Evolutionary conservation across 2,797 vertebrate species (phyloP).

Genomic region (Eulemur albifrons): DNA sequence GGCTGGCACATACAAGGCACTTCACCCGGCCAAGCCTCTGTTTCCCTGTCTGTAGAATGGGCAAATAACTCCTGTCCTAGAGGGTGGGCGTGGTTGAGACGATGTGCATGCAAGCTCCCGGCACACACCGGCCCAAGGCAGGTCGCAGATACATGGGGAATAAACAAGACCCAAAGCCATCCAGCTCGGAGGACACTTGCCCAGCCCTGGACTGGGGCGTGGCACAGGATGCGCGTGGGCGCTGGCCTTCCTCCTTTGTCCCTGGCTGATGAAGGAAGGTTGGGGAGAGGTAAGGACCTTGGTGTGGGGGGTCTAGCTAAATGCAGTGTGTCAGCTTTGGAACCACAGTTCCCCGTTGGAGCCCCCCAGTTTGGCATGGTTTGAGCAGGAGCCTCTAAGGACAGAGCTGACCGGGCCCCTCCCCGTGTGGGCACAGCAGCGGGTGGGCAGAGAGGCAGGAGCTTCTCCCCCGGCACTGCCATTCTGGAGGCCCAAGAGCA

Average conservation of each 20-base stretch:
- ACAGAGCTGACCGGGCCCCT: background rate
- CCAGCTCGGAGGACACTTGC: background rate
- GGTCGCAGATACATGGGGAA: no score
- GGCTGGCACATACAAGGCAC: background rate
- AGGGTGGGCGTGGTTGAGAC: background rate
- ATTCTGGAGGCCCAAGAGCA: background rate
- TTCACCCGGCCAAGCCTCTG: background rate
- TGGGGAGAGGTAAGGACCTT: background rate
- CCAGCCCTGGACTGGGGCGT: background rate
- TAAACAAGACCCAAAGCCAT: background rate
- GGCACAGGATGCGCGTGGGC: background rate
- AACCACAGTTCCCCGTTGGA: background rate
- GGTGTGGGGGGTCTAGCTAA: rapidly evolving
- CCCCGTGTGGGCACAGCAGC: background rate
- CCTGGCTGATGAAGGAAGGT: background rate
- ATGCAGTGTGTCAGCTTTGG: background rate
- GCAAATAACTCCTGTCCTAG: background rate
- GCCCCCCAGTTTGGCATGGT: background rate
- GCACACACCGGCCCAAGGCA: background rate
- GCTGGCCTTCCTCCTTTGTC: background rate
- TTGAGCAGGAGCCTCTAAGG: background rate
- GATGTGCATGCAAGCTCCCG: background rate
- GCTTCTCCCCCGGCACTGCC: background rate
- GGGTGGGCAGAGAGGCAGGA: background rate
- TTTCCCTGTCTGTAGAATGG: background rate